Percentiles rank a stretch among this genome's conserved stretches.
Conservation (phyloP, 2,888 invertebrate species). For the Candidula unifasciata region DNA sequence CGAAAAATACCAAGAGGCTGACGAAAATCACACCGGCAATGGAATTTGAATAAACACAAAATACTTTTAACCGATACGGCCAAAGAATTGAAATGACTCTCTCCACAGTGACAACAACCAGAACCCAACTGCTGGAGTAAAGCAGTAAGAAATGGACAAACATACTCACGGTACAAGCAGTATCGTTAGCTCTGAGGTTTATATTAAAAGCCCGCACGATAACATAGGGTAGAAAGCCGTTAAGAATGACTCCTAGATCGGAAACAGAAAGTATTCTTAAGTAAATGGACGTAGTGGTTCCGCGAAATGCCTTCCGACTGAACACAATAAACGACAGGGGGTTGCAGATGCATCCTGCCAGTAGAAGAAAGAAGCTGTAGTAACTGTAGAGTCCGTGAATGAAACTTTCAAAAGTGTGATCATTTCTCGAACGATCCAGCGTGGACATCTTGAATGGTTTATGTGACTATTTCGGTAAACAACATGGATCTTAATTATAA, state of each 20-base stretch:
- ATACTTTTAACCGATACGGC: slow-evolving; percentile 1
- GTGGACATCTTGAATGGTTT: background rate
- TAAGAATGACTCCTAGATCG: slow-evolving; percentile 9
- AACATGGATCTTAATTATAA: too few species aligned
- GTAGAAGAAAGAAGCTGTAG: background rate
- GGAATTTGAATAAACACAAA: background rate
- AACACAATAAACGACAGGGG: background rate
- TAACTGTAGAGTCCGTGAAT: background rate
- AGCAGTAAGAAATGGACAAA: slow-evolving; percentile 4
- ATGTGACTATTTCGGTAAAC: background rate
- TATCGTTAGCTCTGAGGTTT: background rate
- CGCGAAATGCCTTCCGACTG: slow-evolving; percentile 5
- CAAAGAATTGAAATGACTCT: slow-evolving; percentile 16
- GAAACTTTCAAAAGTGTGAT: background rate
- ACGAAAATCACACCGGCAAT: background rate
- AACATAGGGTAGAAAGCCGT: slow-evolving; percentile 13
- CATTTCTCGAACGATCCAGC: background rate
- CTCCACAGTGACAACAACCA: slow-evolving; percentile 9
- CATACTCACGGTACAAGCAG: background rate
- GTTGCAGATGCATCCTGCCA: slow-evolving; percentile 13
- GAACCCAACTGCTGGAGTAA: slow-evolving; percentile 12
- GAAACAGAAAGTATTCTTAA: background rate
- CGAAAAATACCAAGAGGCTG: background rate
- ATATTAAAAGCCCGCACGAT: background rate
- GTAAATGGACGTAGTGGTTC: slow-evolving; percentile 3